Conservation (phyloP, 2,888 invertebrate species). For the Melanotus villosus region DNA sequence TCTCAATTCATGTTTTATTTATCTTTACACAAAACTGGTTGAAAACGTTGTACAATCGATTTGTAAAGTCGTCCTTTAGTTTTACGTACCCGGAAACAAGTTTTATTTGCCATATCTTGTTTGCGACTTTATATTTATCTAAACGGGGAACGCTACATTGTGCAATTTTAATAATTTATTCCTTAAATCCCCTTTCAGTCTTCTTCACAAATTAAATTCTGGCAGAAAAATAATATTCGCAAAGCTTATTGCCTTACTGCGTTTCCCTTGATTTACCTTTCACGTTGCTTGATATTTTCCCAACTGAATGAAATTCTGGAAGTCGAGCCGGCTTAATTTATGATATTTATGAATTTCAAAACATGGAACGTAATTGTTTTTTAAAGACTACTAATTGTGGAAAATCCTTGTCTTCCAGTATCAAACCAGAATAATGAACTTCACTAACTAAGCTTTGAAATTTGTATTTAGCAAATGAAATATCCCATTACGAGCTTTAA, state of each 20-base stretch:
- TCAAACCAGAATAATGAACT: background rate
- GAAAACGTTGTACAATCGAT: background rate
- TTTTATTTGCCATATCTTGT: background rate
- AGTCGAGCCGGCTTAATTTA: constrained; percentile 7
- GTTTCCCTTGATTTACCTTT: constrained; percentile 16
- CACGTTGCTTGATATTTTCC: constrained; percentile 18
- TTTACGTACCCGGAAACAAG: background rate
- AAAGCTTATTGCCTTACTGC: constrained; percentile 15
- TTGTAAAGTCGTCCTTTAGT: background rate
- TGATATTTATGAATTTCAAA: constrained; percentile 17
- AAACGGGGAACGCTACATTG: constrained; percentile 16
- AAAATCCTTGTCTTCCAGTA: background rate
- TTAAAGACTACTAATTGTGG: constrained; percentile 4
- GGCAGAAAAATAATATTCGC: constrained; percentile 21
- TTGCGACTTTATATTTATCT: constrained; percentile 4
- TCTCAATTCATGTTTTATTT: constrained; percentile 10
- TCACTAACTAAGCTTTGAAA: background rate
- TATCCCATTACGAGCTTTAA: background rate
- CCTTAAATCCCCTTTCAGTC: constrained; percentile 22
- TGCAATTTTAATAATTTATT: constrained; percentile 23
- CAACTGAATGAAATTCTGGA: constrained; percentile 9
- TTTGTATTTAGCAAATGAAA: background rate
- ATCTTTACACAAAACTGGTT: background rate
- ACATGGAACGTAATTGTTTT: constrained; percentile 13
- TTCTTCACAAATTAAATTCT: constrained; percentile 26